These are phyloP conservation scores for Pseudorasbora parva DNA, from an alignment of 2,113 vertebrate genomes.

Conservation along the genomic window DNA sequence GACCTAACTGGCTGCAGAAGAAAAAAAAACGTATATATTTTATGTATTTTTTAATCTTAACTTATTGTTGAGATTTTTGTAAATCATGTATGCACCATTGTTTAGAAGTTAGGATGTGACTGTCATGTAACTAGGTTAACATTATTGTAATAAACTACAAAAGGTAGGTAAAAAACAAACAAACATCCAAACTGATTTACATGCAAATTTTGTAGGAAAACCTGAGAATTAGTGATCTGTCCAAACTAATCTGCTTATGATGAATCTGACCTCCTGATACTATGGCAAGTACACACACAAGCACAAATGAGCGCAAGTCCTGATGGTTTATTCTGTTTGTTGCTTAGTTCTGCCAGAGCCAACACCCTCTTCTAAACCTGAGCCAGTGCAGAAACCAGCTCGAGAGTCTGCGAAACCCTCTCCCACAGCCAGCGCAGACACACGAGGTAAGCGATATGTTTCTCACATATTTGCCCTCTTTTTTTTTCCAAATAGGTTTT, in stretches of 20 bases:
- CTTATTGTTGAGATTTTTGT: background rate
- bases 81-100: background rate
- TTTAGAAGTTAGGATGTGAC: background rate
- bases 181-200: background rate
- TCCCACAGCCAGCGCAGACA: constrained; percentile 67
- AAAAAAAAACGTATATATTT: background rate
- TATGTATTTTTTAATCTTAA: background rate
- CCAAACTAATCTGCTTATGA: background rate
- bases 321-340: constrained; percentile 28
- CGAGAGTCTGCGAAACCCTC: constrained; percentile 73
- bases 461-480: background rate
- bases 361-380: constrained; percentile 70
- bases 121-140: background rate
- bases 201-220: background rate
- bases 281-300: background rate
- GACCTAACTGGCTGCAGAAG: background rate
- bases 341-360: constrained; percentile 67
- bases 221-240: background rate
- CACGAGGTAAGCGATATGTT: constrained; percentile 67
- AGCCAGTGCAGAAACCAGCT: constrained; percentile 69
- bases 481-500: background rate
- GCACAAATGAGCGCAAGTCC: background rate
- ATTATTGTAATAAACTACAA: background rate
- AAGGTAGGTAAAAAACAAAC: too few species aligned
- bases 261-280: background rate